phyloP scores from a whole-genome alignment of 2,113 vertebrate genomes.

The Trematocara nigrifrons region DNA sequence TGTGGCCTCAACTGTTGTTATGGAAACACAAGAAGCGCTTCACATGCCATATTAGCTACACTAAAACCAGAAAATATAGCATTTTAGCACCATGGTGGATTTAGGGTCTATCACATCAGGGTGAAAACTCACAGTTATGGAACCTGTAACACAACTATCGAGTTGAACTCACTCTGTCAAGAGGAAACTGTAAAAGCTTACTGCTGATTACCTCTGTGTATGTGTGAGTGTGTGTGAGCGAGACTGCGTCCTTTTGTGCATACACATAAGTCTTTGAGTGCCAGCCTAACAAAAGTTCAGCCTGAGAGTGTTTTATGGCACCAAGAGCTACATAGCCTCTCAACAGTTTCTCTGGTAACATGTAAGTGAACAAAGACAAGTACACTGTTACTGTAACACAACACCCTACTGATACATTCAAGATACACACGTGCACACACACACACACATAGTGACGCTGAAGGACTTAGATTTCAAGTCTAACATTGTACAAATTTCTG shows the following conservation, averaged over 20 bases:
- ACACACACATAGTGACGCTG: neutral
- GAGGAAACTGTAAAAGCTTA: neutral
- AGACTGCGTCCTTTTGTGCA: neutral
- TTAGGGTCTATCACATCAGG: neutral
- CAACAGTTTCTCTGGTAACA: slow-evolving; percentile 21
- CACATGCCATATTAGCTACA: slow-evolving; percentile 16
- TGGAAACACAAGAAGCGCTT: slow-evolving; percentile 58
- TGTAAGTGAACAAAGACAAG: neutral
- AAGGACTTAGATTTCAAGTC: neutral
- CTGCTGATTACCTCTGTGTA: neutral
- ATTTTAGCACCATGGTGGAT: neutral
- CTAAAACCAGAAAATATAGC: neutral
- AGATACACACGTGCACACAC: neutral
- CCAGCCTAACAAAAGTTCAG: slow-evolving; percentile 53
- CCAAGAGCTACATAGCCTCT: neutral
- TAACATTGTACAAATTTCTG: neutral
- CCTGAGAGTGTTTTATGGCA: slow-evolving; percentile 18
- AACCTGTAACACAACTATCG: neutral
- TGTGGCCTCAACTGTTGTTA: slow-evolving; percentile 49
- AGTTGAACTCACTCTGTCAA: neutral
- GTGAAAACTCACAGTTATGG: neutral
- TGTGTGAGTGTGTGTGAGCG: neutral
- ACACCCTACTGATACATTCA: neutral
- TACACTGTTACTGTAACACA: neutral
- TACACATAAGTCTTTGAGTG: slow-evolving; percentile 32